Conservation (phyloP, 2,113 vertebrate genomes). For the Benitochromis conjunctus region DNA sequence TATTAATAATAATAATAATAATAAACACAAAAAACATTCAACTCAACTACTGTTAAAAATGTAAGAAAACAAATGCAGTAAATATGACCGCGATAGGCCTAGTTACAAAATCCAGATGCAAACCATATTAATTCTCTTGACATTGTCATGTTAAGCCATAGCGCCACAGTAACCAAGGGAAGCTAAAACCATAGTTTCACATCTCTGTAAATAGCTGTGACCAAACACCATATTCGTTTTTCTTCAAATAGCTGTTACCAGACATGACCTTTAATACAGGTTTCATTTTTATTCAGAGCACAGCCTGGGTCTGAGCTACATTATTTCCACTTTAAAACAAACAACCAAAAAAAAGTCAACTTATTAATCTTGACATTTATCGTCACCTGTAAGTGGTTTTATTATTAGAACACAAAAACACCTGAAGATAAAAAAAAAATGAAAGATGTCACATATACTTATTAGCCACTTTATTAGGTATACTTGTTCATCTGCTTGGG, state of each 20-base stretch:
- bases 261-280: neutral
- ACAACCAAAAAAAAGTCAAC: too few species aligned
- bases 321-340: neutral
- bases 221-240: neutral
- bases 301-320: neutral
- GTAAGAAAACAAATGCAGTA: neutral
- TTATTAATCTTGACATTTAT: neutral
- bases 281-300: neutral
- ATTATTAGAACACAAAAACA: neutral
- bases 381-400: neutral
- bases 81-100: too few species aligned
- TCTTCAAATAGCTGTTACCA: neutral
- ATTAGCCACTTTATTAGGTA: neutral
- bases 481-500: neutral
- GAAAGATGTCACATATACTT: neutral
- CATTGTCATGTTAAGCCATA: neutral
- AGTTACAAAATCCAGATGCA: neutral
- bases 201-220: neutral
- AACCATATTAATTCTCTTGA: neutral
- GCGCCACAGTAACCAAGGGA: neutral
- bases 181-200: neutral
- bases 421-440: neutral
- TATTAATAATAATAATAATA: neutral
- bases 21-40: neutral
- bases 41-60: neutral